Base-by-base conservation (phyloP, 2,888 invertebrate species). In the Pelosia muscerda region DNA sequence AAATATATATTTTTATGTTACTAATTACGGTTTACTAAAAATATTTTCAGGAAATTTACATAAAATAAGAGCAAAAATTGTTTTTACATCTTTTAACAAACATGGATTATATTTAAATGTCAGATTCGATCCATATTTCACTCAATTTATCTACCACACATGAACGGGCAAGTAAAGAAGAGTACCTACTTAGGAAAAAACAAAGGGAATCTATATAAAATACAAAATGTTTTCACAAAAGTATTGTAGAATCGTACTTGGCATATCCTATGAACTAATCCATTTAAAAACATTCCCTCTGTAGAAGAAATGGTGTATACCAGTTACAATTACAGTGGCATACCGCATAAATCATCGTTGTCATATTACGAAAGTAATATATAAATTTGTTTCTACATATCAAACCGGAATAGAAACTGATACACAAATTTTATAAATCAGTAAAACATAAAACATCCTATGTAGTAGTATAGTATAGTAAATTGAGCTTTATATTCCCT, bases 391-490 rank as follows among this genome's bases (percentile, higher is more conserved):
- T 83, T 79, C 64, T 77, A 77, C 78, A 77, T 68, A 79, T 77
- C 77, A 80, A 74, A 71, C 68, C 26, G 56, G 68, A 65, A 70
- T 79, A 75, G 72, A 77, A 80, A 74, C 68, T 75, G 69, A 74
- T 73, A 80, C 73, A 82, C 74, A 82, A 80, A 78, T 81, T 76
- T 75, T 79, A 67, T 72, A 80, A 80, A 81, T 78, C 68, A 72
- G 57, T 61, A 63, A 42, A 38, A 49, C 23, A 72, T 68, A 67
- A 74, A 80, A 72, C 70, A 69, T 75, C 67, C 55, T 72, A 79
- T 71, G 63, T 71, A 73, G 65, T 13, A 25, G 64, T 49, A 65
- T 58, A 63, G 73, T 63, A 63, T n/a, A 9, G 65, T 57, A 79
- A 81, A 79, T 66, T 71, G 70, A 71, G 54, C 79, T 84, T 78